A percentile compares a stretch with the other conserved stretches of the same genome.
These are phyloP conservation scores for Mesoligia furuncula DNA, from an alignment of 2,888 invertebrate species.

Conservation along the genomic window DNA sequence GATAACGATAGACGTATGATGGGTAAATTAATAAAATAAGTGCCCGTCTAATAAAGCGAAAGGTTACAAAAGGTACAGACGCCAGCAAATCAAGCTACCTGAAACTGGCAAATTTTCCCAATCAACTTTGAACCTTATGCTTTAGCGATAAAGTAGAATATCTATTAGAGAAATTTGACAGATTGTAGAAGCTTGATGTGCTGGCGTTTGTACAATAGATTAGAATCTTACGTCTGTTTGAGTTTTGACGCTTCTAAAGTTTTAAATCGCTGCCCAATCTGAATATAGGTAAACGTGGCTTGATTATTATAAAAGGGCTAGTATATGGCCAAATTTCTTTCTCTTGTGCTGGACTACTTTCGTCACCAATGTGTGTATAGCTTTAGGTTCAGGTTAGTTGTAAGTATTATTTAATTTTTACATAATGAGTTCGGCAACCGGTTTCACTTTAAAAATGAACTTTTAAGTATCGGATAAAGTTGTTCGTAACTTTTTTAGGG, in stretches of 20 bases:
- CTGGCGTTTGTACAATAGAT: no score
- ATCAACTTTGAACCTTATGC: no score
- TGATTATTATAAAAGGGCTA: background rate
- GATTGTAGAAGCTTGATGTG: no score
- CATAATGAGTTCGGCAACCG: conserved; percentile 16
- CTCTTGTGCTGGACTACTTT: background rate
- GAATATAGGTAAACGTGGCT: background rate
- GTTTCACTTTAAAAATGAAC: conserved; percentile 18
- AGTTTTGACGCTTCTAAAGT: background rate
- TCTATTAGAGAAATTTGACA: no score
- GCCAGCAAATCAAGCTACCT: no score
- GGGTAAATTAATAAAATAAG: no score
- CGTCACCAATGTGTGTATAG: background rate
- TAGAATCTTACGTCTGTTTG: background rate
- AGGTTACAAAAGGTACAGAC: background rate
- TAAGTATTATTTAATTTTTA: conserved; percentile 28
- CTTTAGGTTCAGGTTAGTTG: conserved; percentile 22
- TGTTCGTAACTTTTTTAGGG: conserved; percentile 19
- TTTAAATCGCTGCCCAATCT: background rate
- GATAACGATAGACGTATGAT: background rate
- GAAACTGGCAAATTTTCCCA: no score
- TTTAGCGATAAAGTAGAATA: no score
- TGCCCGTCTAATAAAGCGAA: background rate
- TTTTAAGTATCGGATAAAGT: conserved; percentile 12
- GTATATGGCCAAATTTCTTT: background rate